Base-by-base conservation (phyloP, 2,113 vertebrate species). In the Melozone crissalis region DNA sequence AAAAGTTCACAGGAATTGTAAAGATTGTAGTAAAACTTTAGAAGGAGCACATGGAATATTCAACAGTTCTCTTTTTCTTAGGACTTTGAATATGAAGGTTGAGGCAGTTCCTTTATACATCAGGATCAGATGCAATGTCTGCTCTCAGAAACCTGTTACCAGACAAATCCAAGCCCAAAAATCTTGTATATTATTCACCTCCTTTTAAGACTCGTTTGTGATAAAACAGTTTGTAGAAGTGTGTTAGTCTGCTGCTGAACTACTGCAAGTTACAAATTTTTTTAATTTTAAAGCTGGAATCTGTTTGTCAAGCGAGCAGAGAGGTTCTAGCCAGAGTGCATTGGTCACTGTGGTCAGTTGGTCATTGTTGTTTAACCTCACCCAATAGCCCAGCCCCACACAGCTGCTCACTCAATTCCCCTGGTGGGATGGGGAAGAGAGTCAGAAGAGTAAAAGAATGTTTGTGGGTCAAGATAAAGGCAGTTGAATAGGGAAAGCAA, bases 331-430 rank as follows among this genome's bases (percentile, higher is more conserved):
- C 23, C n/a, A 46, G n/a, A 49, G 37, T 57, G 15, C 30, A 6
- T 28, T 49, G 57, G 22, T 74, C 49, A 39, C 21, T 82, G 23
- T 1, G 2, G 54, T 46, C 26, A 13, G 1, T 24, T 69, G 44
- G 41, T 44, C 59, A 15, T 47, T 51, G 20, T 31, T 43, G 13
- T 61, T 74, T 46, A 61, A 39, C 15, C 4, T 59, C 6, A 44
- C 39, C 23, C 7, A 2, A 9, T 1, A 46, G 46, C 20, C 30
- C 62, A 82, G 13, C 54, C 20, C 16, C 28, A 46, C 0, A 0
- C 20, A 61, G 19, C 46, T 41, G 33, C 39, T 68, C 62, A 26
- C 33, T 54, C 37, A 10, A 9, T n/a, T 54, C 20, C 11, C 14
- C 15, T 0, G 0, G 10, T 54, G 62, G 54, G 9, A 28, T 67